Conservation (phyloP, 2,888 invertebrate genomes). For the Cheilosia vernalis region DNA sequence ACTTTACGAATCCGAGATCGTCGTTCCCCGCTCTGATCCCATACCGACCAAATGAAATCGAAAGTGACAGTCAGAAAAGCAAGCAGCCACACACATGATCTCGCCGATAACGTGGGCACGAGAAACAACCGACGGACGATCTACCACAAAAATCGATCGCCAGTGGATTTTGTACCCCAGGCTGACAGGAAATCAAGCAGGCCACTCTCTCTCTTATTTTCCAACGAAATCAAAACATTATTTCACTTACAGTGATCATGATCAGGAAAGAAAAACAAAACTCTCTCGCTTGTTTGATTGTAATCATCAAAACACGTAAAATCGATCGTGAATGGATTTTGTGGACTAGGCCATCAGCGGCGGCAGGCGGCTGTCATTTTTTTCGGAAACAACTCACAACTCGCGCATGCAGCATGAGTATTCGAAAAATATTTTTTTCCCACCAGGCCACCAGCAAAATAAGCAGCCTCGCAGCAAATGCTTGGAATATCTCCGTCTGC, state of each 20-base stretch:
- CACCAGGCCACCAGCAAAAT: not conserved
- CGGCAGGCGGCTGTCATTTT: not conserved
- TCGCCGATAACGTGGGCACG: not conserved
- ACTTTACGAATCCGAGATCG: not conserved
- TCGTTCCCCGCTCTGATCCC: not conserved
- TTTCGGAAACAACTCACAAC: conserved; percentile 1
- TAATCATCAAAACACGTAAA: conserved; percentile 26
- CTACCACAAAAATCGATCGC: conserved; percentile 1
- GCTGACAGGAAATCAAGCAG: not conserved
- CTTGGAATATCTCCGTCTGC: not conserved
- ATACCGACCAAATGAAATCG: conserved; percentile 40
- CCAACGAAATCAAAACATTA: not conserved
- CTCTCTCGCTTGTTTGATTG: not conserved
- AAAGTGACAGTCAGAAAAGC: conserved; percentile 44
- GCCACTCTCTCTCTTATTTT: no score
- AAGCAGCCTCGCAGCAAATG: not conserved
- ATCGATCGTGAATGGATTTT: conserved; percentile 63
- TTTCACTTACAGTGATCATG: not conserved
- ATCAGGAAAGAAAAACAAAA: not conserved
- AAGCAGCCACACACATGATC: not conserved
- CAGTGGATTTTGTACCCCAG: not conserved
- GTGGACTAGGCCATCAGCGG: conserved; percentile 38
- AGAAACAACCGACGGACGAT: no score
- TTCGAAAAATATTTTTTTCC: not conserved
- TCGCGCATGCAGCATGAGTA: not conserved